A percentile compares a stretch with the other conserved stretches of the same genome.
These are phyloP conservation scores for Camponotus vicinus DNA, from an alignment of 1,140 invertebrate species.

Conservation along the genomic window DNA sequence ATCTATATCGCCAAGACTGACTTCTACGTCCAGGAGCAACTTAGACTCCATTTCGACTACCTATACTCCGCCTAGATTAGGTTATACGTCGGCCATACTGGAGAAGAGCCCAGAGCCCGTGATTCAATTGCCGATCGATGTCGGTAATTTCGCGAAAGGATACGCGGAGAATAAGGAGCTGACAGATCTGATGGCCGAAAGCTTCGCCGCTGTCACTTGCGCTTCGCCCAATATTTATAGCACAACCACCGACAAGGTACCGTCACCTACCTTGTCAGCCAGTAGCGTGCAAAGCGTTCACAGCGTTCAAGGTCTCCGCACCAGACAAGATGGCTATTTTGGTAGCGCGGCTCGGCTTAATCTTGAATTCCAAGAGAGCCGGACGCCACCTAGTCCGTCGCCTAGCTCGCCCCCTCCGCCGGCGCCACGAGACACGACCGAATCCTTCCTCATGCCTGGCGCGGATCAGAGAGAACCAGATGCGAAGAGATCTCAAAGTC, in stretches of 20 bases:
- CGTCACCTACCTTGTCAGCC: slow-evolving; percentile 88
- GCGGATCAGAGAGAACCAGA: slow-evolving; percentile 78
- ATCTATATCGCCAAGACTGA: slow-evolving; percentile 85
- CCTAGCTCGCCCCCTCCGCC: slow-evolving; percentile 92
- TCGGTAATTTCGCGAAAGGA: slow-evolving; percentile 84
- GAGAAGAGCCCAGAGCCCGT: slow-evolving; percentile 82
- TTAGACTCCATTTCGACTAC: slow-evolving; percentile 82
- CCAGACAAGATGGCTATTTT: slow-evolving; percentile 89
- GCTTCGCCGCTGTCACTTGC: slow-evolving; percentile 85
- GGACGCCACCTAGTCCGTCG: slow-evolving; percentile 86
- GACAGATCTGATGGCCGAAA: slow-evolving; percentile 85
- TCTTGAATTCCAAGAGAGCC: slow-evolving; percentile 86
- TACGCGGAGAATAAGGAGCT: slow-evolving; percentile 85
- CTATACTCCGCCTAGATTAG: slow-evolving; percentile 80
- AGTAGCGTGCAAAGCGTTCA: slow-evolving; percentile 84
- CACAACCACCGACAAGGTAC: slow-evolving; percentile 86
- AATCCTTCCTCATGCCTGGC: slow-evolving; percentile 84
- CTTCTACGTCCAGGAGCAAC: slow-evolving; percentile 82
- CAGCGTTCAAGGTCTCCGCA: slow-evolving; percentile 87
- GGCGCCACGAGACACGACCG: slow-evolving; percentile 89
- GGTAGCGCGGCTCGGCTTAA: slow-evolving; percentile 85
- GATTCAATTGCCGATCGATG: slow-evolving; percentile 84
- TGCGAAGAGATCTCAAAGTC: slow-evolving; percentile 82
- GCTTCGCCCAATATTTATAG: slow-evolving; percentile 85
- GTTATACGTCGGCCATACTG: slow-evolving; percentile 79